Evolutionary conservation across 2,797 vertebrate genomes (phyloP), one percentile per base, ranked within the genome.

Genomic region (Apodemus agrarius): DNA sequence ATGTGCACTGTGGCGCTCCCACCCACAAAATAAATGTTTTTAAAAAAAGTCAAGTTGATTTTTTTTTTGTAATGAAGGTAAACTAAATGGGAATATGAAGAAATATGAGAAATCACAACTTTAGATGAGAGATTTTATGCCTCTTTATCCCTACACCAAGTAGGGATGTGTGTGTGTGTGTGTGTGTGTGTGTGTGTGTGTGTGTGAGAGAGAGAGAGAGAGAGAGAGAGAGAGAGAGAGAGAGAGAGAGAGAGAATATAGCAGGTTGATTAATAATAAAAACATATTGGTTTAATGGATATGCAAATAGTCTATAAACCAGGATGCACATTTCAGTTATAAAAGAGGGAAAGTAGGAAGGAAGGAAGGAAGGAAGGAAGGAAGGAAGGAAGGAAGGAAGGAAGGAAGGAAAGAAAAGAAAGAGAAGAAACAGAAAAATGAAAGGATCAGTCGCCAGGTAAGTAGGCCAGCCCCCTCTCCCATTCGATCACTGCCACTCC

Each of bases 311-410:
- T 43, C 43, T 43, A 43, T 43, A 43, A 43, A 43, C 43, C 43
- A 43, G 43, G 6, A 43, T 43, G 43, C 43, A 43, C 43, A 43
- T 43, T 43, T 43, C 43, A 43, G 43, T 43, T 43, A 43, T 43
- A 43, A 43, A 43, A 43, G 43, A 43, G 43, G 19, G 17, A 19
- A 6, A 6, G 54, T 7, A 57, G 17, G 59, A 63, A 57, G 13
- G 0, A 14, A 9, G 31, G 5, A 4, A 26, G 9, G 31, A 2
- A 34, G 6, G 14, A 1, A 17, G 6, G 14, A 1, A n/a, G 6
- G 31, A 3, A 31, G 12, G 29, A 13, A 37, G 54, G 54, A 4
- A 61, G 59, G 59, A 9, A 61, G 7, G 10, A 22, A 59, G 59
- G 59, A 22, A 24, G 59, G 21, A 59, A 24, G 21, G 6, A 59